These are phyloP conservation scores for Anthopleura sola DNA, from an alignment of 64 coral and sea anemone genomes.

Conservation along the genomic window DNA sequence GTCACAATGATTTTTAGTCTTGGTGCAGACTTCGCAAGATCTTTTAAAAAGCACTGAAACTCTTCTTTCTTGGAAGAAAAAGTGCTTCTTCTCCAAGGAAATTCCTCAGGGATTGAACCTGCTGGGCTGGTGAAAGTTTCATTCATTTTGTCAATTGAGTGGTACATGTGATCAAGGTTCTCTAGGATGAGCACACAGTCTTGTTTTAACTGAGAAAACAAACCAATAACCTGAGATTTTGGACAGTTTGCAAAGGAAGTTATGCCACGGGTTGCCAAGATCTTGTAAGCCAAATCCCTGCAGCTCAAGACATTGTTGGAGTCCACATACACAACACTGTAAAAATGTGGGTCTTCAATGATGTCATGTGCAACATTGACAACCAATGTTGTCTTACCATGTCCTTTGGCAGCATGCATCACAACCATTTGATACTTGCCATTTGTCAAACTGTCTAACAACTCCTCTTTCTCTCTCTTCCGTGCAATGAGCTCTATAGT, in stretches of 20 bases:
- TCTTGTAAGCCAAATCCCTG: constrained; percentile 1
- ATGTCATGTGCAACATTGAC: constrained; percentile 1
- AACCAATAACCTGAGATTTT: not conserved
- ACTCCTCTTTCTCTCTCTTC: not conserved
- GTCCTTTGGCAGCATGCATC: not conserved
- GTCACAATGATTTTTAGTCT: not conserved
- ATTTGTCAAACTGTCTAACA: not conserved
- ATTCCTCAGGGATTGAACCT: not conserved
- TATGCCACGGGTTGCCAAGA: not conserved
- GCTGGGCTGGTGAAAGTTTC: not conserved
- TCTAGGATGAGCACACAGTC: constrained; percentile 1
- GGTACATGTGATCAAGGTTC: constrained; percentile 1
- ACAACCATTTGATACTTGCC: not conserved
- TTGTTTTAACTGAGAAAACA: not conserved
- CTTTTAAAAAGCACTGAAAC: not conserved
- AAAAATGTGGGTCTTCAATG: not conserved
- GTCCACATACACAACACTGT: not conserved
- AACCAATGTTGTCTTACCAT: constrained; percentile 3
- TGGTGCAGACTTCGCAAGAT: not conserved
- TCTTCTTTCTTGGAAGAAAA: not conserved
- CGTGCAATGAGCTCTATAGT: not conserved
- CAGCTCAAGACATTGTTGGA: not conserved
- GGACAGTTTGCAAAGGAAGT: not conserved
- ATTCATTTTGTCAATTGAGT: not conserved
- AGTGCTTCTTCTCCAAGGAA: not conserved